Percentiles rank a stretch among this genome's conserved stretches.
Conservation (phyloP, 2,113 vertebrate species). For the Psittacus erithacus region DNA sequence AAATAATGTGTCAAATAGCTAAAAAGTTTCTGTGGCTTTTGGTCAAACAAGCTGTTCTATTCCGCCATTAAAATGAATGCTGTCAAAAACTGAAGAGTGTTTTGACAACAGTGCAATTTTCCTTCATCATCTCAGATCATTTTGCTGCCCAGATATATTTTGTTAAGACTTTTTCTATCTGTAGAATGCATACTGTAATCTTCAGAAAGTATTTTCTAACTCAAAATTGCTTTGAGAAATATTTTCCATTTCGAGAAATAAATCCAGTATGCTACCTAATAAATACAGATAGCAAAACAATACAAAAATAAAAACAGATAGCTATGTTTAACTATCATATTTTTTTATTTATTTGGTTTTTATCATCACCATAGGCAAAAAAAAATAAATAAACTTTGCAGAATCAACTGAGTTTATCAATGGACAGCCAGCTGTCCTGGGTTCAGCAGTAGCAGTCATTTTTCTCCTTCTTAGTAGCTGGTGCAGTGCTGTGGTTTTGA, state of each 20-base stretch:
- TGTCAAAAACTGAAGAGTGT: constrained; percentile 49
- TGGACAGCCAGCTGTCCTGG: not conserved
- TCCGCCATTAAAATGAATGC: constrained; percentile 50
- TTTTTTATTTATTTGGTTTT: not conserved
- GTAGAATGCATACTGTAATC: constrained; percentile 58
- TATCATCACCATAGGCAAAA: not conserved
- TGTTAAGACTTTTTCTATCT: constrained; percentile 52
- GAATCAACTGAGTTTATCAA: constrained; percentile 16
- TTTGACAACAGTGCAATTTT: constrained; percentile 69
- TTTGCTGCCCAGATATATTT: constrained; percentile 58
- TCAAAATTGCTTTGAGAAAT: constrained; percentile 46
- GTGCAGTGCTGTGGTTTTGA: too few relatives aligned
- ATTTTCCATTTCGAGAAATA: constrained; percentile 38
- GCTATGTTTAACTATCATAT: not conserved
- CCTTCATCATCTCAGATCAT: constrained; percentile 57
- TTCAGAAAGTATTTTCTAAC: constrained; percentile 50
- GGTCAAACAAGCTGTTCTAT: constrained; percentile 30
- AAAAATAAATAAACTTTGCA: not conserved
- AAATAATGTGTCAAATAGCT: constrained; percentile 30
- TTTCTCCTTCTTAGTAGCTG: too few relatives aligned
- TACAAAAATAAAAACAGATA: not conserved
- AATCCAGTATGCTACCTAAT: constrained; percentile 38
- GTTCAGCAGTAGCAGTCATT: too few relatives aligned
- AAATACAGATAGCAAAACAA: constrained; percentile 9
- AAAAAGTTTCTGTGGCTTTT: constrained; percentile 48